A percentile compares a stretch with the other conserved stretches of the same genome.
Evolutionary conservation across 37 sponge, comb jelly and placozoan species (phyloP).

Genomic region (Chondrosia reniformis): DNA sequence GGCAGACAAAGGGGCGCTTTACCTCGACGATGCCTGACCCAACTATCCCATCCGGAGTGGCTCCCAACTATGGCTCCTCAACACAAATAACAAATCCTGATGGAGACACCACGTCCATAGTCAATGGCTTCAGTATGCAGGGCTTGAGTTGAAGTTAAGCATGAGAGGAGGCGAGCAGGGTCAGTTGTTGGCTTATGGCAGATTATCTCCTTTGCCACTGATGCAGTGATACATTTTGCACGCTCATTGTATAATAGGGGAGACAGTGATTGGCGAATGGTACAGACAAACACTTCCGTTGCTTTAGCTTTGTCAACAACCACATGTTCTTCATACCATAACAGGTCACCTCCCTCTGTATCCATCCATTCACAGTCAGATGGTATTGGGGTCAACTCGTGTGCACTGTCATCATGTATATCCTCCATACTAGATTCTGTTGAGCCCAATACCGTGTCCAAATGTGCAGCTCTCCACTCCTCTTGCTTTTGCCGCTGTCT

Average conservation of each 20-base stretch:
- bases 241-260: background rate
- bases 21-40: slow-evolving; percentile 17
- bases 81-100: slow-evolving; percentile 14
- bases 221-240: slow-evolving; percentile 10
- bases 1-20: slow-evolving; percentile 6
- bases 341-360: background rate
- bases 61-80: slow-evolving; percentile 24
- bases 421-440: background rate
- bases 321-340: slow-evolving; percentile 16
- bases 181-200: slow-evolving; percentile 13
- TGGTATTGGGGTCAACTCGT: slow-evolving; percentile 21
- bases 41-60: slow-evolving; percentile 24
- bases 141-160: background rate
- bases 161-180: slow-evolving; percentile 9
- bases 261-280: background rate
- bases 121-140: background rate
- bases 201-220: slow-evolving; percentile 12
- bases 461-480: slow-evolving; percentile 24
- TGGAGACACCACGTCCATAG: slow-evolving; percentile 13
- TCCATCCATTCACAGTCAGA: slow-evolving; percentile 24
- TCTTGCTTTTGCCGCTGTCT: slow-evolving; percentile 5
- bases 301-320: background rate
- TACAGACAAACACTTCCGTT: background rate
- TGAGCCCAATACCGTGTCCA: background rate
- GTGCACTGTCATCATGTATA: background rate